Conservation (phyloP, 2,888 invertebrate species). For the Eupelmus urozonus region DNA sequence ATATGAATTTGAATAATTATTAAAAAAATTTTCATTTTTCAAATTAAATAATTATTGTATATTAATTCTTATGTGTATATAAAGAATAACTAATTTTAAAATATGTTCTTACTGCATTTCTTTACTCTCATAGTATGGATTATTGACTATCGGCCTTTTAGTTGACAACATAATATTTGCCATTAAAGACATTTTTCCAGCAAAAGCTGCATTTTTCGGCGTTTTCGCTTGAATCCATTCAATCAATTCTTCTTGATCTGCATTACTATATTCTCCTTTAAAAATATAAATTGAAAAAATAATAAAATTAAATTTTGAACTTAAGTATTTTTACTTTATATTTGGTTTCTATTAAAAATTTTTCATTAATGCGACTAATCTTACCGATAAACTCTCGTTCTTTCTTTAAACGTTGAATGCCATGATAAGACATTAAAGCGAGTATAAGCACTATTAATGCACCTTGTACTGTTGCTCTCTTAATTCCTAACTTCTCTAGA, state of each 20-base stretch:
- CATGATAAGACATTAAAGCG: conserved; percentile 79
- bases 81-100: conserved; percentile 33
- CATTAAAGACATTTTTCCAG: conserved; percentile 91
- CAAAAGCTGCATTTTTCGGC: conserved; percentile 85
- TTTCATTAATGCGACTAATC: not conserved
- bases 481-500: conserved; percentile 76
- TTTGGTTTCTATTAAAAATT: not conserved
- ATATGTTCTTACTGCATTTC: conserved; percentile 82
- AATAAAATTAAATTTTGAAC: not conserved
- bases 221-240: conserved; percentile 86
- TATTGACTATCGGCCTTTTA: conserved; percentile 87
- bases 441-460: conserved; percentile 78
- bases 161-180: conserved; percentile 89
- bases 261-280: conserved; percentile 85
- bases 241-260: conserved; percentile 86
- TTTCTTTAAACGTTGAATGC: conserved; percentile 78
- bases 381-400: conserved; percentile 78
- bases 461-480: conserved; percentile 74
- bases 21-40: conserved; percentile 7
- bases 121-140: conserved; percentile 91
- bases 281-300: conserved; percentile 45
- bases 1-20: conserved; percentile 59
- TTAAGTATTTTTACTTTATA: not conserved
- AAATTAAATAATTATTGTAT: not conserved
- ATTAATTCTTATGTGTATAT: not conserved